Percentiles rank a stretch among this genome's conserved stretches.
Evolutionary conservation across 2,888 invertebrate genomes (phyloP).

Genomic region (Auanema freiburgensis): DNA sequence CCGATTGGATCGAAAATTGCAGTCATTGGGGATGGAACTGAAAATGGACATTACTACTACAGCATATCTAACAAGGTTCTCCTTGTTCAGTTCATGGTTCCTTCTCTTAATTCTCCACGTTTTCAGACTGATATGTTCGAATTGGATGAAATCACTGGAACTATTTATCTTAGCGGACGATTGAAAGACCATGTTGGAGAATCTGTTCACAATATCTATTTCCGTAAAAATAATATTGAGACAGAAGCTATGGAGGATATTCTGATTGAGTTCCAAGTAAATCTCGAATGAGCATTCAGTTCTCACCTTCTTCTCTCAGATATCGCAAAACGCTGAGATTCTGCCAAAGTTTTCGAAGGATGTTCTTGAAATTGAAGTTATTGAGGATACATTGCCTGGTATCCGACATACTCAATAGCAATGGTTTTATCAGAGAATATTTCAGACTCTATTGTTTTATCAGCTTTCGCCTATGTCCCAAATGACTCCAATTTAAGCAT

Average conservation of each 20-base stretch:
- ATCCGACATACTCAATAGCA: not conserved
- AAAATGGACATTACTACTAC: constrained; percentile 17
- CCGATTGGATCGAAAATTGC: constrained; percentile 30
- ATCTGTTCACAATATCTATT: constrained; percentile 22
- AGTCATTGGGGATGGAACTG: constrained; percentile 12
- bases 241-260: constrained; percentile 33
- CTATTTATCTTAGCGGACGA: constrained; percentile 37
- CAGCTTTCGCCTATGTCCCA: constrained; percentile 26
- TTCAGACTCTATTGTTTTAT: constrained; percentile 26
- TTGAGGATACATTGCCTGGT: constrained; percentile 29
- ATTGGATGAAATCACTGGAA: constrained; percentile 43
- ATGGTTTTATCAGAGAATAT: not conserved
- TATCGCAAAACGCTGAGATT: constrained; percentile 4
- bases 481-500: constrained; percentile 29
- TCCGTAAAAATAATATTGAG: constrained; percentile 27
- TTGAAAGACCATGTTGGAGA: constrained; percentile 16
- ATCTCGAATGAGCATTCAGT: not conserved
- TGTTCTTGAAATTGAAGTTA: constrained; percentile 17
- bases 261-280: constrained; percentile 40
- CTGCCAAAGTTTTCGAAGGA: constrained; percentile 26
- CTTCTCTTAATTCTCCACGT: not conserved
- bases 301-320: constrained; percentile 7
- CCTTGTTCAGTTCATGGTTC: not conserved
- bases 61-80: constrained; percentile 19
- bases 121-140: constrained; percentile 37